These are phyloP conservation scores for Nautilus pompilius DNA, from an alignment of 1,140 invertebrate genomes.

Conservation along the genomic window DNA sequence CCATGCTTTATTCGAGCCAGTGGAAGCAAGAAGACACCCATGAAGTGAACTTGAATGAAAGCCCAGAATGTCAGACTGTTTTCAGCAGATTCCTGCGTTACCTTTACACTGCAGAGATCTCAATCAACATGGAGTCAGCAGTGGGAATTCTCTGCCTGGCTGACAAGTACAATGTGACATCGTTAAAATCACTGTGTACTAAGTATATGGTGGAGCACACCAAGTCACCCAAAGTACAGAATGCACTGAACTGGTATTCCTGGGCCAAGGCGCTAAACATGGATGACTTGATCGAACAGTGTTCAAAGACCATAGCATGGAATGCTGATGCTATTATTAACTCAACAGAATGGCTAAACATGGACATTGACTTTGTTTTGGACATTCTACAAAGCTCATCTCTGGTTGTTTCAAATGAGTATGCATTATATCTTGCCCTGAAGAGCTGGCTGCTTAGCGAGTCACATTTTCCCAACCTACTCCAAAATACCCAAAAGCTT, in stretches of 20 bases:
- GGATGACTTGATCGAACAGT: slow-evolving; percentile 39
- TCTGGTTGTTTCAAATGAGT: slow-evolving; percentile 48
- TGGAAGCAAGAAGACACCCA: slow-evolving; percentile 35
- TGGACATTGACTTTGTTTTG: slow-evolving; percentile 51
- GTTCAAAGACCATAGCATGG: slow-evolving; percentile 53
- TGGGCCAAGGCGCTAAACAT: slow-evolving; percentile 52
- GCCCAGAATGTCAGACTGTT: slow-evolving; percentile 45
- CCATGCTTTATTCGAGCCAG: slow-evolving; percentile 49
- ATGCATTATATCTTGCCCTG: slow-evolving; percentile 34
- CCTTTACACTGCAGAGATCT: slow-evolving; percentile 52
- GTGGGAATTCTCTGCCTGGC: slow-evolving; percentile 54
- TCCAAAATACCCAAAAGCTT: slow-evolving; percentile 34
- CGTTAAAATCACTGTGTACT: slow-evolving; percentile 47
- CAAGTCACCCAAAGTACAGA: slow-evolving; percentile 43
- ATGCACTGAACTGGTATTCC: slow-evolving; percentile 52
- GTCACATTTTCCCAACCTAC: slow-evolving; percentile 5
- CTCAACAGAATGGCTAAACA: slow-evolving; percentile 43
- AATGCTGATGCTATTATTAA: slow-evolving; percentile 47
- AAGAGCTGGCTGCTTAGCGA: slow-evolving; percentile 40
- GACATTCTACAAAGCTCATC: slow-evolving; percentile 47
- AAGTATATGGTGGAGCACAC: slow-evolving; percentile 51
- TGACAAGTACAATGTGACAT: slow-evolving; percentile 54
- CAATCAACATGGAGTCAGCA: slow-evolving; percentile 39
- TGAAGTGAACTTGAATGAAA: slow-evolving; percentile 48
- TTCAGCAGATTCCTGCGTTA: slow-evolving; percentile 52